Evolutionary conservation across 2,888 invertebrate genomes (phyloP), one percentile per base, ranked within the genome.

Genomic region (Halictus quadricinctus): DNA sequence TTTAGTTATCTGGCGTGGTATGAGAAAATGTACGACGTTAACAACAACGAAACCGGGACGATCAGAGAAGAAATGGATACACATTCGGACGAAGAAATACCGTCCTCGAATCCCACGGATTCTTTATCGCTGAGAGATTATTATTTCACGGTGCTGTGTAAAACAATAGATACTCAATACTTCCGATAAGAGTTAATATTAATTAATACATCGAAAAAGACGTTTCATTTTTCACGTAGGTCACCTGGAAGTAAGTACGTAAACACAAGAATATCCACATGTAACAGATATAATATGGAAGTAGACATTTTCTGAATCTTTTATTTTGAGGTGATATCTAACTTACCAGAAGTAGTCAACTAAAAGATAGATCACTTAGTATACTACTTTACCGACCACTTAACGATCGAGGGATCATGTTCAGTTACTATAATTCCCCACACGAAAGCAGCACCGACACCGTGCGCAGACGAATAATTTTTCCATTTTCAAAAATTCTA

Each of bases 1-100:
- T 89, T 86, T 41, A 87, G 89, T 73, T 89, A 46, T 10, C 0
- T 84, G 10, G 76, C 85, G 25, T 74, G 21, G 4, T 48, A 79
- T 13, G 41, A 83, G 1, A 78, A 60, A 18, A 7, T 50, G 18
- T n/a, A 73, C 7, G 70, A 77, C 8, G 18, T 3, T 4, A 70
- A 83, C 13, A 54, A 82, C 15, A 74, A 81, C 46, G 18, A 10
- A n/a, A 73, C 43, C 5, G n/a, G 29, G 12, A 10, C 48, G 2
- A n/a, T 0, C 21, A 29, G 48, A 25, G n/a, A 21, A 21, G 13
- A 60, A 25, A 50, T 77, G 18, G 76, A 74, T 13, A 69, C 18
- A 60, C 50, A n/a, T 60, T 83, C 73, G 70, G 77, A 76, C n/a
- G 48, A 84, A 2, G 82, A 82, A 73, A 69, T 79, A 82, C 79